Evolutionary conservation across 2,888 invertebrate genomes (phyloP).

Genomic region (Eristalis arbustorum): DNA sequence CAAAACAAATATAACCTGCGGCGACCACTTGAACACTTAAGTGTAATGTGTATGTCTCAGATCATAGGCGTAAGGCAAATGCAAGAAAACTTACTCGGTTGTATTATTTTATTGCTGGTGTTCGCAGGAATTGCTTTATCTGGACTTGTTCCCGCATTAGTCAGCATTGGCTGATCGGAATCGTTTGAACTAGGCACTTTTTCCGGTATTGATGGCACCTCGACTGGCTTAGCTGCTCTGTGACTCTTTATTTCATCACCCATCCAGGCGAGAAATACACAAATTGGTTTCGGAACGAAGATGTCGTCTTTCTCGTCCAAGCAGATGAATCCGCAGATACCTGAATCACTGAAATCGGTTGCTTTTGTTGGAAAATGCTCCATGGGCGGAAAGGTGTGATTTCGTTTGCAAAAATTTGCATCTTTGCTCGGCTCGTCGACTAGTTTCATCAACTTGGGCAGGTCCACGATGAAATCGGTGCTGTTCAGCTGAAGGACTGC

Average conservation of each 20-base stretch:
- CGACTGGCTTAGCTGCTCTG: background rate
- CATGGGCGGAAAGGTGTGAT: constrained; percentile 18
- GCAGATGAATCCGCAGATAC: constrained; percentile 13
- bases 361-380: background rate
- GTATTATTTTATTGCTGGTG: background rate
- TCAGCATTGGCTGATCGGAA: background rate
- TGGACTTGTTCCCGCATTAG: background rate
- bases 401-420: constrained; percentile 11
- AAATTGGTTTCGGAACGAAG: constrained; percentile 18
- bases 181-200: background rate
- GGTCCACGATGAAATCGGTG: constrained; percentile 5
- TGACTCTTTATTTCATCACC: constrained; percentile 8
- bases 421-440: background rate
- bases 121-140: background rate
- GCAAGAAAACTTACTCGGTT: constrained; percentile 10
- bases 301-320: background rate
- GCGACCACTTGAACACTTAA: background rate
- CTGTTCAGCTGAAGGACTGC: constrained; percentile 35
- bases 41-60: background rate
- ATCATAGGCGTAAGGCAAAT: background rate
- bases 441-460: constrained; percentile 2
- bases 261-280: constrained; percentile 46
- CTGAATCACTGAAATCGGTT: background rate
- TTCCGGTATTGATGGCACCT: background rate
- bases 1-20: background rate